Evolutionary conservation across 2,797 vertebrate genomes (phyloP).

Genomic region (Acrocephalus scirpaceus): DNA sequence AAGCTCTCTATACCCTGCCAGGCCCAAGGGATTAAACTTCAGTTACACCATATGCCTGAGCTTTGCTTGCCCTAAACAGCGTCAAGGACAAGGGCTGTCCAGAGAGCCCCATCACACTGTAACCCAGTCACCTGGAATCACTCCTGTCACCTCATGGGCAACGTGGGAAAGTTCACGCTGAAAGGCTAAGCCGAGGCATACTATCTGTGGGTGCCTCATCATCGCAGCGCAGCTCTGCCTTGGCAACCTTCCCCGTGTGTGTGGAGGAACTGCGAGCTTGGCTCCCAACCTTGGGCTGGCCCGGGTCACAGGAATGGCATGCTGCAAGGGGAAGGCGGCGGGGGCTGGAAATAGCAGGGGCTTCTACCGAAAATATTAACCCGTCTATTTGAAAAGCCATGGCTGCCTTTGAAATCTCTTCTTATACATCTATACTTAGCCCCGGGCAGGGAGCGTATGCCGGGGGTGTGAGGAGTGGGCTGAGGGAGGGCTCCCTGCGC

Average conservation of each 20-base stretch:
- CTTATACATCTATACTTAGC: constrained; percentile 59
- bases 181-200: not conserved
- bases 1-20: not conserved
- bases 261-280: constrained; percentile 21
- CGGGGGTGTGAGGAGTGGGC: not conserved
- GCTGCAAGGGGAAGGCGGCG: constrained; percentile 28
- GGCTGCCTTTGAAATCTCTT: constrained; percentile 65
- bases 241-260: not conserved
- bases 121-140: constrained; percentile 41
- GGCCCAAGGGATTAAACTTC: not conserved
- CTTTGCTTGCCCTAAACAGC: not conserved
- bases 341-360: not conserved
- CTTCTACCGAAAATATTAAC: constrained; percentile 55
- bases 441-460: not conserved
- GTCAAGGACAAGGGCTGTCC: not conserved
- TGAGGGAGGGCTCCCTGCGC: not conserved
- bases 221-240: not conserved
- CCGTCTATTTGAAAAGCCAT: constrained; percentile 59
- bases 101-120: not conserved
- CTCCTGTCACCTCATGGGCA: not conserved
- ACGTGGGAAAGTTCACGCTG: not conserved
- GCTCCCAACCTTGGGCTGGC: constrained; percentile 55
- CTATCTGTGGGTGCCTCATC: not conserved
- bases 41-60: not conserved
- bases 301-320: constrained; percentile 66